phyloP scores from a whole-genome alignment of 2,888 invertebrate species.

The Cryptosula pallasiana region DNA sequence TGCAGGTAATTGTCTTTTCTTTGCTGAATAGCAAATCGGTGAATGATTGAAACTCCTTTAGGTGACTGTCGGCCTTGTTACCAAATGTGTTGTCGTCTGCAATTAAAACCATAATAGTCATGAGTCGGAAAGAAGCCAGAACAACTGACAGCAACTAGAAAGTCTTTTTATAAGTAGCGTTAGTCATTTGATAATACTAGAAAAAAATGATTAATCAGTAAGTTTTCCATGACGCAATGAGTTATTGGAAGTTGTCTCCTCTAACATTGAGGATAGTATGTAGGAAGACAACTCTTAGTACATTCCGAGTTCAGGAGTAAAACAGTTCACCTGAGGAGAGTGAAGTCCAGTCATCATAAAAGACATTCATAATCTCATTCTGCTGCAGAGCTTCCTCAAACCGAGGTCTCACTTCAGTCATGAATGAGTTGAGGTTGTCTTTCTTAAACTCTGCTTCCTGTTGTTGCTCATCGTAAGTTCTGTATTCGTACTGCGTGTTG shows the following conservation, averaged over 20 bases:
- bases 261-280: no score
- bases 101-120: no score
- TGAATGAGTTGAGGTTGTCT: slow-evolving; percentile 35
- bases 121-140: no score
- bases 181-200: no score
- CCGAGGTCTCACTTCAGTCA: slow-evolving; percentile 37
- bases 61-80: slow-evolving; percentile 51
- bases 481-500: slow-evolving; percentile 47
- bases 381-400: slow-evolving; percentile 52
- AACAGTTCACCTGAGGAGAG: slow-evolving; percentile 32
- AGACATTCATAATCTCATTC: slow-evolving; percentile 54
- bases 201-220: no score
- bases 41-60: slow-evolving; percentile 54
- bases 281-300: no score
- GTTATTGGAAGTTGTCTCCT: no score
- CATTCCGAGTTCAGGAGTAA: background rate
- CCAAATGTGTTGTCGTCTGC: slow-evolving; percentile 47
- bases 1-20: slow-evolving; percentile 50
- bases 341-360: slow-evolving; percentile 50
- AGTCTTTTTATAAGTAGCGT: no score
- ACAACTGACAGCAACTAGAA: no score
- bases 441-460: slow-evolving; percentile 34
- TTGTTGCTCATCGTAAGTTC: slow-evolving; percentile 44
- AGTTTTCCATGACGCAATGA: no score
- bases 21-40: slow-evolving; percentile 54